Evolutionary conservation across 2,113 vertebrate species (phyloP), one percentile per base, ranked within the genome.

Genomic region (Petrocephalus microphthalmus): DNA sequence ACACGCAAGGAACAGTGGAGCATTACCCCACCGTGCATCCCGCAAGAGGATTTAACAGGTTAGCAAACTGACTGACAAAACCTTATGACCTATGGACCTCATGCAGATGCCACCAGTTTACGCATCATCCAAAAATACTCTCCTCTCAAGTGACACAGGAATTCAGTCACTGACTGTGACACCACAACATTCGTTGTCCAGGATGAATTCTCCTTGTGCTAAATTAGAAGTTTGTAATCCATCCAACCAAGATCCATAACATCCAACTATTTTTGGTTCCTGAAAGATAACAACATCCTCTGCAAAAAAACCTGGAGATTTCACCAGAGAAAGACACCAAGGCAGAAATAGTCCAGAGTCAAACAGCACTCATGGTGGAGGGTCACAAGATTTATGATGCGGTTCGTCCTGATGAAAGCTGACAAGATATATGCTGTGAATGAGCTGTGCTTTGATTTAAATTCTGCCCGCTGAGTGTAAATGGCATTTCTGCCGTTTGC

Each of bases 371-470:
- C 52, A 10, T n/a, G 25, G 56, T 60, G 17, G 84, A 60, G 13
- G 81, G 53, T 64, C n/a, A 29, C 19, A n/a, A 64, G 88, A 89
- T 90, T 91, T 91, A 90, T 87, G 82, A 37, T n/a, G 52, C 2
- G 25, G 89, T 84, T 53, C n/a, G 19, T 29, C 82, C 85, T 88
- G 51, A 89, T 90, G 87, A 90, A 91, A 90, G 88, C 88, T 45
- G 51, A 57, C 6, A 60, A 89, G 88, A 89, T 88, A 57, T 49
- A 88, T 88, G 86, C 84, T 71, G 49, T 78, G 51, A 51, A 81
- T 25, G 56, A 17, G 11, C 83, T 64, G 42, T 87, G 84, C 56
- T 88, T 71, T 88, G 85, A 64, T 86, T 81, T 87, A 87, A 90
- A 87, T 85, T 82, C 53, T 15, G 42, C 87, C 88, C 15, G 47